Conservation (phyloP, 2,113 vertebrate genomes). For the Dromaius novaehollandiae region DNA sequence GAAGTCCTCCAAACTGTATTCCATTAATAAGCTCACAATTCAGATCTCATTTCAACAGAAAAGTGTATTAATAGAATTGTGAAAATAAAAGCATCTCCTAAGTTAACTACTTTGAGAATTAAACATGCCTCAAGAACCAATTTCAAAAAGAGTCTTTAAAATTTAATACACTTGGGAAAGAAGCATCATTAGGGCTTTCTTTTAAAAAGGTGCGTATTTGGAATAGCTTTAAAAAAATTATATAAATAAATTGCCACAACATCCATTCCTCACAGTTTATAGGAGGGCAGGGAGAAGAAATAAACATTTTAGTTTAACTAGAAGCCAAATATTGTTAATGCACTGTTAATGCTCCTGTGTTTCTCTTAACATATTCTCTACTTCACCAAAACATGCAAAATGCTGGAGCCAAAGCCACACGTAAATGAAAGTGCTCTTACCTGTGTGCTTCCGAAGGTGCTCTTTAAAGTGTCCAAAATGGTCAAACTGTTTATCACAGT, state of each 20-base stretch:
- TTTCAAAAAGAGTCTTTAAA: neutral
- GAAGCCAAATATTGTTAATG: neutral
- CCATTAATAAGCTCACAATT: neutral
- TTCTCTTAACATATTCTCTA: neutral
- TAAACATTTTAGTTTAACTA: neutral
- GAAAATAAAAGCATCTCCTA: neutral
- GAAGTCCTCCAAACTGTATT: neutral
- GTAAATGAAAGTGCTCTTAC: slow-evolving; percentile 60
- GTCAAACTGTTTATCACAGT: slow-evolving; percentile 96
- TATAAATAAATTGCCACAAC: too few species aligned
- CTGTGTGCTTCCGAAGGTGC: slow-evolving; percentile 96
- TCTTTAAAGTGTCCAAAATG: slow-evolving; percentile 99
- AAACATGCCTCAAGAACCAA: neutral
- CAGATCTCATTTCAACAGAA: neutral
- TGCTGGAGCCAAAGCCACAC: neutral
- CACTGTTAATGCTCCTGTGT: neutral
- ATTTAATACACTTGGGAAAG: neutral
- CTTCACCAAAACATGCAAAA: neutral
- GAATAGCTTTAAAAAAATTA: neutral
- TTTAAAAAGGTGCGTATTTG: neutral
- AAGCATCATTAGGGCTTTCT: neutral
- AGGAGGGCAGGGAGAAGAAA: neutral
- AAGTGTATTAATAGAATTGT: neutral
- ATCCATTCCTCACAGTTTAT: neutral
- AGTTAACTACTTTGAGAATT: neutral